Evolutionary conservation across 1,140 invertebrate species (phyloP).

Genomic region (Lucilia sericata): DNA sequence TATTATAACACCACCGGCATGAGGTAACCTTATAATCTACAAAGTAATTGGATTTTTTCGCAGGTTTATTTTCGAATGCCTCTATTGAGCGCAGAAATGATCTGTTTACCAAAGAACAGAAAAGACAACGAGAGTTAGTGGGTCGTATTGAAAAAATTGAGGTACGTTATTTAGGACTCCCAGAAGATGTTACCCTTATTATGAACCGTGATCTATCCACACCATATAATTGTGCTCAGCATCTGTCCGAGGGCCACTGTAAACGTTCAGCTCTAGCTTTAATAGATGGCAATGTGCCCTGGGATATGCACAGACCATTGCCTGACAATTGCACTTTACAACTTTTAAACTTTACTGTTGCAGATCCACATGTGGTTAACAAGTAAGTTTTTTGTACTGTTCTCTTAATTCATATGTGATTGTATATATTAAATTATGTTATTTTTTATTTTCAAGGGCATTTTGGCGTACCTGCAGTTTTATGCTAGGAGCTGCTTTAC

Average conservation of each 20-base stretch:
- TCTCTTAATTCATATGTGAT: too few species aligned
- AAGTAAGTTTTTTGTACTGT: conserved; percentile 59
- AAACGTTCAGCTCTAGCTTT: conserved; percentile 83
- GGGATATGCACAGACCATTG: conserved; percentile 95
- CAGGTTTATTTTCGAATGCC: conserved; percentile 10
- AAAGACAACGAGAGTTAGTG: conserved; percentile 76
- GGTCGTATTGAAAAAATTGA: conserved; percentile 93
- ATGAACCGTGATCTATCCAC: conserved; percentile 96
- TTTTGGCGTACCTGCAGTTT: conserved; percentile 95
- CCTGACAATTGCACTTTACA: conserved; percentile 81
- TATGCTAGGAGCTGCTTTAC: conserved; percentile 82
- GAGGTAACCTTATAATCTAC: neutral
- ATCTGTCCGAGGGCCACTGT: conserved; percentile 80
- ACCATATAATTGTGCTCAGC: conserved; percentile 91
- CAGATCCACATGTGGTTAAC: conserved; percentile 78
- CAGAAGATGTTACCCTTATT: conserved; percentile 79
- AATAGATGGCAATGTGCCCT: conserved; percentile 80
- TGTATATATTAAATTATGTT: too few species aligned
- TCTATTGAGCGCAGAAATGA: conserved; percentile 72
- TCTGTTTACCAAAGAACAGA: conserved; percentile 84
- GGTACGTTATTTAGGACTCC: conserved; percentile 81
- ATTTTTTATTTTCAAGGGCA: conserved; percentile 69
- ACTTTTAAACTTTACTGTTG: conserved; percentile 82
- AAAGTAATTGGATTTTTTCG: neutral
- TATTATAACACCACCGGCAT: neutral